phyloP scores from a whole-genome alignment of 1,140 invertebrate species.

The Periplaneta americana region DNA sequence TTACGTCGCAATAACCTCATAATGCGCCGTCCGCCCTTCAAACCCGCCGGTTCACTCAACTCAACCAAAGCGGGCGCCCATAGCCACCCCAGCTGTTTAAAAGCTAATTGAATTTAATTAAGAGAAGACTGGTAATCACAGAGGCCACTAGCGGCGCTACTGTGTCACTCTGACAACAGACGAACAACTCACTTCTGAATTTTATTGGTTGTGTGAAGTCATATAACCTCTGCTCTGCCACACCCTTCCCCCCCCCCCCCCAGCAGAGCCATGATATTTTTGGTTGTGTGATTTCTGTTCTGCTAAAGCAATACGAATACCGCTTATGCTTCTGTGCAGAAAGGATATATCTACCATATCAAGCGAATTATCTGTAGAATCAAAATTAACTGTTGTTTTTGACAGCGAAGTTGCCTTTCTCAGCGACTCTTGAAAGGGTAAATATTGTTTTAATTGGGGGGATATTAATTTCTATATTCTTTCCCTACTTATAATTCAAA shows the following conservation, averaged over 20 bases:
- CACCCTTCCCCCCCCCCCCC: background rate
- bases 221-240: background rate
- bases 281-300: background rate
- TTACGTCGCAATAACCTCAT: background rate
- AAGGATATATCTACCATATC: background rate
- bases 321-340: background rate
- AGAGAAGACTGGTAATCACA: background rate
- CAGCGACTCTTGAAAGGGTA: too few relatives aligned
- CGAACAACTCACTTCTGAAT: background rate
- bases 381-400: too few relatives aligned
- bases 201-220: background rate
- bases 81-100: background rate
- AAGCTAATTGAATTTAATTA: conserved; percentile 10
- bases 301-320: background rate
- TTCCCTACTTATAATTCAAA: too few relatives aligned
- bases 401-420: too few relatives aligned
- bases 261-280: background rate
- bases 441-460: too few relatives aligned
- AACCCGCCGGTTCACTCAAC: background rate
- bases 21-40: background rate
- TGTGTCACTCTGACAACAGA: background rate
- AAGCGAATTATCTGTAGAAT: too few relatives aligned
- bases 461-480: too few relatives aligned
- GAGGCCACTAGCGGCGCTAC: background rate
- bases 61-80: background rate